Percentiles rank a stretch among this genome's conserved stretches.
phyloP scores from a whole-genome alignment of 2,113 vertebrate genomes.

The Todiramphus saurophagus region DNA sequence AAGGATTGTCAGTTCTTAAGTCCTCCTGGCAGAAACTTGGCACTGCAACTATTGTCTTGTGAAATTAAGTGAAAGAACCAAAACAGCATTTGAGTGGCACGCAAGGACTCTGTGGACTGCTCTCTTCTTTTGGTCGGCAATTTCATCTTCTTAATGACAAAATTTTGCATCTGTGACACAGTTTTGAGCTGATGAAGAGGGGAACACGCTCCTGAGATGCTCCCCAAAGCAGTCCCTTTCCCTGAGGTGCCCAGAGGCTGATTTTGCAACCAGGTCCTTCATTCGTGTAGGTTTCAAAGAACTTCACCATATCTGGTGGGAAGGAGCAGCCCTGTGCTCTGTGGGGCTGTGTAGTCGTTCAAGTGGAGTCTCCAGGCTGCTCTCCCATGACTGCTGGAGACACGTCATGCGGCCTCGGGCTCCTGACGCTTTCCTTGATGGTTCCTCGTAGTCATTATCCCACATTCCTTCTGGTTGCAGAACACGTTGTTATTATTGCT shows the following conservation, averaged over 20 bases:
- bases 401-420: neutral
- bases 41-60: neutral
- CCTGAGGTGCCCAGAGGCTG: neutral
- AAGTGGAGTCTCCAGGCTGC: neutral
- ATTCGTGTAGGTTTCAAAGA: neutral
- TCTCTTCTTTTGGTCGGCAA: neutral
- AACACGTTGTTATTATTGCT: slow-evolving; percentile 56
- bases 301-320: neutral
- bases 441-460: slow-evolving; percentile 53
- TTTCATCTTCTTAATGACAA: neutral
- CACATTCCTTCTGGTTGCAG: slow-evolving; percentile 61
- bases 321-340: neutral
- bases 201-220: neutral
- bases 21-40: neutral
- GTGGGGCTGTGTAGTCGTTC: neutral
- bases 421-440: slow-evolving; percentile 39
- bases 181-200: neutral
- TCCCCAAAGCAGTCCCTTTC: neutral
- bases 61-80: neutral
- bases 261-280: slow-evolving; percentile 2
- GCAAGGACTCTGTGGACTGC: neutral
- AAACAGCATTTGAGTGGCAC: neutral
- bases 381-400: slow-evolving; percentile 53
- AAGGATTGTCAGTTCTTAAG: neutral
- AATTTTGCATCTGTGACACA: neutral